Base-by-base conservation (phyloP, 2,888 invertebrate genomes). In the Drosophila robusta region DNA sequence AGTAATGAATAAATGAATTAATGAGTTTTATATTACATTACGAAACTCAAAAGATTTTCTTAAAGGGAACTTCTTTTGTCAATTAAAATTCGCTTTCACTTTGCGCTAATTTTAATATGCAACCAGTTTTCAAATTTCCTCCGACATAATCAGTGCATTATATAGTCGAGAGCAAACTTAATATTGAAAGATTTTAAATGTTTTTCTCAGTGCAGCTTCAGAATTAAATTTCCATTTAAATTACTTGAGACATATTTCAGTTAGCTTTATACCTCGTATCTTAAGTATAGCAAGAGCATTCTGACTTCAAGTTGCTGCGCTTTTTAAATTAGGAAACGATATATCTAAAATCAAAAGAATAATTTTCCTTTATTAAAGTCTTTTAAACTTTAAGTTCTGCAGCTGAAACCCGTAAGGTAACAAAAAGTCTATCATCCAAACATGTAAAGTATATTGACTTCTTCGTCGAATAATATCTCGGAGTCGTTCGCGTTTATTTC, bases 161-260 rank as follows among this genome's bases (percentile, higher is more conserved):
- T 22, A 22, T 22, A 22, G 22, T 22, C 3, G 22, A 22, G 22
- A 22, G 22, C 14, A 8, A 3, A 46, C 14, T 26, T 36, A 4
- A 16, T 9, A 12, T 4, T 34, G 7, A 12, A 26, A 26, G 29
- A 4, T 39, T 4, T 24, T 1, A 12, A 3, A 22, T 16, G 1
- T 46, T 64, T 61, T 39, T 8, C 9, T 1, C 12, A 56, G 58
- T 78, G 71, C 50, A 42, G n/a, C 8, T 4, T 2, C 9, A 16
- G 16, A 47, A 64, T 70, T 29, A 47, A 56, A 54, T 58, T 68
- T 67, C 50, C 52, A 52, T 62, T 68, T 69, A 57, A 71, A 74
- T 65, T 66, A 56, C 56, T 45, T 41, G 46, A 26, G 44, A 57
- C 45, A 61, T 45, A 64, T 73, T 51, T 61, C 56, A 49, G 67